Conservation (phyloP, 2,113 vertebrate species). For the Chloroceryle aenea region DNA sequence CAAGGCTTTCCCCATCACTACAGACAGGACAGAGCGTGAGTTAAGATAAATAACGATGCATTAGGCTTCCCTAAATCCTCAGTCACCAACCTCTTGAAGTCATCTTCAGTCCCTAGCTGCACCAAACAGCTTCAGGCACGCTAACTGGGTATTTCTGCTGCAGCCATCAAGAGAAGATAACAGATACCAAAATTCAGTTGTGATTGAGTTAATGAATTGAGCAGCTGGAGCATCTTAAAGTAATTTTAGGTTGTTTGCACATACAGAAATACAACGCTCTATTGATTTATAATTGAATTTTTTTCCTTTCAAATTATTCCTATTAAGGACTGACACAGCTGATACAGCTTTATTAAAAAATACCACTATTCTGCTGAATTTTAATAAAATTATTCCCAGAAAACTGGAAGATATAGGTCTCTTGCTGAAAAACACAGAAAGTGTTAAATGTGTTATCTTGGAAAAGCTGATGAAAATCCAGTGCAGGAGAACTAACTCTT, state of each 20-base stretch:
- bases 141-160: neutral
- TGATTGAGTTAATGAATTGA: constrained; percentile 33
- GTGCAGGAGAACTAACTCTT: neutral
- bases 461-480: neutral
- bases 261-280: constrained; percentile 35
- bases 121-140: neutral
- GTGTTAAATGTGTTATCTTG: neutral
- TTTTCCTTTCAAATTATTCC: constrained; percentile 5
- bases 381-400: neutral
- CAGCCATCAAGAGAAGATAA: neutral
- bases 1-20: accelerated
- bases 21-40: neutral
- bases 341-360: constrained; percentile 18
- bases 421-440: neutral
- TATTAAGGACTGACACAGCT: neutral
- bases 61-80: neutral
- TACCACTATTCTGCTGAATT: neutral
- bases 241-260: constrained; percentile 34
- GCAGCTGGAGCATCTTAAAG: constrained; percentile 37
- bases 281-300: constrained; percentile 33
- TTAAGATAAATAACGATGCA: neutral
- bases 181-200: constrained; percentile 22
- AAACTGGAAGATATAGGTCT: neutral
- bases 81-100: neutral
- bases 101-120: neutral